phyloP scores from a whole-genome alignment of 2,797 vertebrate genomes.

The Enteromius mattozi region DNA sequence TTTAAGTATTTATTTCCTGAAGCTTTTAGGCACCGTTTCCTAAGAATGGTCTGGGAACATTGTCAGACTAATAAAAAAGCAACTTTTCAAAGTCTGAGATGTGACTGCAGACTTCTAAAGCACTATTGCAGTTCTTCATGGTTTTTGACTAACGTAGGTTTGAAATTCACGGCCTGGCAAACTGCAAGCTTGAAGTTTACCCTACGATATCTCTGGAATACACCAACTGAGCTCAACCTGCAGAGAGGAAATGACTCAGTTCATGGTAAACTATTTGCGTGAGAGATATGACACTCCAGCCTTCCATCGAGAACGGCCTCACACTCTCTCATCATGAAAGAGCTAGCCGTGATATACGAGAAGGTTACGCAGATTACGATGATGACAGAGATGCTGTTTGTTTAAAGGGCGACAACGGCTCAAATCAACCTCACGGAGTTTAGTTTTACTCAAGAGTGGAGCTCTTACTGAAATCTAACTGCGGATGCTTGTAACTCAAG shows the following conservation, averaged over 20 bases:
- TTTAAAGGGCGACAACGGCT: slow-evolving; percentile 48
- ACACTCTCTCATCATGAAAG: slow-evolving; percentile 52
- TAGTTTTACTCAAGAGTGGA: slow-evolving; percentile 37
- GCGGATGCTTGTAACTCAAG: slow-evolving; percentile 6
- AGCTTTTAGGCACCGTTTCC: neutral
- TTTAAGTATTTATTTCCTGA: neutral
- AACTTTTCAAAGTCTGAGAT: neutral
- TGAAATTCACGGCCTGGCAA: neutral
- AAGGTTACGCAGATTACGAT: slow-evolving; percentile 50
- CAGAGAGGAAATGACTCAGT: slow-evolving; percentile 54
- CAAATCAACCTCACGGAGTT: slow-evolving; percentile 39
- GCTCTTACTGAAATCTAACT: slow-evolving; percentile 4
- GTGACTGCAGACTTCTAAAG: neutral
- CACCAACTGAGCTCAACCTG: slow-evolving; percentile 32
- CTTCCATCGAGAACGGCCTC: slow-evolving; percentile 55
- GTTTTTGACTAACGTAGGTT: neutral
- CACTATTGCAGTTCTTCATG: neutral
- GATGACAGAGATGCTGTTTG: slow-evolving; percentile 52
- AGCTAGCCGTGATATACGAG: slow-evolving; percentile 45
- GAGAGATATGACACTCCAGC: slow-evolving; percentile 54
- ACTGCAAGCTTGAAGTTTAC: slow-evolving; percentile 14
- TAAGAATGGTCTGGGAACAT: neutral
- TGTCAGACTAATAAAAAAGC: slow-evolving; percentile 2
- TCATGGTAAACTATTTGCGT: slow-evolving; percentile 54
- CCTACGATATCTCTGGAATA: slow-evolving; percentile 1